Conservation (phyloP, 64 coral and sea anemone species). For the Platygyra sinensis region DNA sequence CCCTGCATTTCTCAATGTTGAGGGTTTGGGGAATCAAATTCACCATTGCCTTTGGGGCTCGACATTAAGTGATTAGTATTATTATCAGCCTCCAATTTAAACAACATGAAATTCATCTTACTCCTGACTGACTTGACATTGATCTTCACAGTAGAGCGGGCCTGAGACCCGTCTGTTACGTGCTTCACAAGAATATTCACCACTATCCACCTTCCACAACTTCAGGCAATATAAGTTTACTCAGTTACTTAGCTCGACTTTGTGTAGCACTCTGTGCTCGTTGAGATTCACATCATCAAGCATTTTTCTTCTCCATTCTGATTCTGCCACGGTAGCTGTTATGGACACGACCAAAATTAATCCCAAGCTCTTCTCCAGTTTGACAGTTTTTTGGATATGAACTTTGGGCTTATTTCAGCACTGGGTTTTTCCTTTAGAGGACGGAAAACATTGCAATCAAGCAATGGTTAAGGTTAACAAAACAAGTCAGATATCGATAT, state of each 20-base stretch:
- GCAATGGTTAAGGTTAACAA: not conserved
- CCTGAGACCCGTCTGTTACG: not conserved
- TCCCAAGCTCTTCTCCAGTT: not conserved
- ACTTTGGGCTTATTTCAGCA: not conserved
- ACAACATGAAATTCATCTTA: not conserved
- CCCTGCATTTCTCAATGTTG: no score
- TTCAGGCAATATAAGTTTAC: not conserved
- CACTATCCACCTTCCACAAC: not conserved
- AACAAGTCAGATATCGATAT: no score
- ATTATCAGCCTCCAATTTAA: no score
- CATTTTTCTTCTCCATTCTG: conserved; percentile 2
- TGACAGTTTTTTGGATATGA: not conserved
- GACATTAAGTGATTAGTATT: no score
- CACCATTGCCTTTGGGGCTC: no score
- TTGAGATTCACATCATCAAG: not conserved
- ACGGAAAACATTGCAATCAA: not conserved
- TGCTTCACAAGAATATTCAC: conserved; percentile 17
- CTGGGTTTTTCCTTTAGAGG: not conserved
- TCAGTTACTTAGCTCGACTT: not conserved
- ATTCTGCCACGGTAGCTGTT: not conserved
- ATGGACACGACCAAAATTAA: not conserved
- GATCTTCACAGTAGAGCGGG: not conserved
- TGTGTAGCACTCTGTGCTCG: not conserved
- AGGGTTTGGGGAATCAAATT: no score
- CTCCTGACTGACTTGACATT: not conserved